Base-by-base conservation (phyloP, 2,113 vertebrate species). In the Prochilodus magdalenae region DNA sequence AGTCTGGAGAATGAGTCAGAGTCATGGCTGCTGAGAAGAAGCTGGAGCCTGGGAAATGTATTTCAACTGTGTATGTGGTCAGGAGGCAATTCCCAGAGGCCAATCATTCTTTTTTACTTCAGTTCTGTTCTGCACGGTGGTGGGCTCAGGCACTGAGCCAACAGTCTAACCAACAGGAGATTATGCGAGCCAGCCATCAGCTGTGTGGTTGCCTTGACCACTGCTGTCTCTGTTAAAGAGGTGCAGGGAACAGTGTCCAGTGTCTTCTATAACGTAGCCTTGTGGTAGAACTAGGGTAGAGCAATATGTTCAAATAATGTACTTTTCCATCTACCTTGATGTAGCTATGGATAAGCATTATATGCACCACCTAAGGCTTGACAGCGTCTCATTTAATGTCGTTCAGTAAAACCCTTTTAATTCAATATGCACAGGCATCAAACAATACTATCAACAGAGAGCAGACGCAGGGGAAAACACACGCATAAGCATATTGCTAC, bases 161-260 rank as follows among this genome's bases (percentile, higher is more conserved):
- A 11, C 47, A 79, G 77, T 70, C 67, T 67, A 49, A 33, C 77
- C n/a, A 47, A 79, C 47, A 24, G 33, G 33, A 65, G 33, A 79
- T 77, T 82, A 81, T 84, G 49, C 78, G 80, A 69, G 82, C 84
- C 85, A 86, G 75, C 53, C 30, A 49, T 66, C 73, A 79, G 63
- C 26, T 49, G n/a, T 69, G 49, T 16, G 13, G 60, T 75, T 74
- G 82, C 51, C 44, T 75, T 73, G 81, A 53, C 40, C 72, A 83
- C 81, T 75, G 44, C 72, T 69, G 15, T 65, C 55, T 60, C 27
- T 76, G 29, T 10, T 53, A 11, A 11, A 22, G 22, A 59, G 30
- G 27, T 30, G 3, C 51, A 10, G n/a, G 30, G 60, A 77, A 18
- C n/a, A 57, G 47, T 82, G 73, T 77, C 44, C 20, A 20, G 5